Base-by-base conservation (phyloP, 2,797 vertebrate species). In the Novumbra hubbsi region DNA sequence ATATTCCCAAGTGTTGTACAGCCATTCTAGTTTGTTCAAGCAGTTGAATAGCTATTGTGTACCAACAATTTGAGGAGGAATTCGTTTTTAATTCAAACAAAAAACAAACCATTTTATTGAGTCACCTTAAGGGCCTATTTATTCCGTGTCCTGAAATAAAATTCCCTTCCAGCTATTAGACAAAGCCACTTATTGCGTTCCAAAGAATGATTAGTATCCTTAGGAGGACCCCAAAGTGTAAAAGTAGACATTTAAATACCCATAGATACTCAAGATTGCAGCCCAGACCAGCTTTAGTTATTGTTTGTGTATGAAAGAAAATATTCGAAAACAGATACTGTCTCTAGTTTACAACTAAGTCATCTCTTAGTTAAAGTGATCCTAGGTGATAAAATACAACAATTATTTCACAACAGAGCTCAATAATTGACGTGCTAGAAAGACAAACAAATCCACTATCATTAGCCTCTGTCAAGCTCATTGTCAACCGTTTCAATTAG, bases 121-220 rank as follows among this genome's bases (percentile, higher is more conserved):
- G 57, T 45, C 5, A 24, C 50, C 76, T 69, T 81, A 74, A 74
- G 76, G 67, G 76, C 66, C 65, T 78, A 79, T 88, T 90, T 87
- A 83, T 78, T 73, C 74, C 55, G 52, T 72, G 77, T 77, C 78
- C 69, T 77, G 50, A 87, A 89, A 38, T 74, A 88, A 78, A 78
- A 52, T 74, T 73, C 66, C 75, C 32, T 30, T 70, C 66, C 28
- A 34, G 71, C 69, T 67, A 60, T 78, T 50, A 86, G 68, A 73
- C 77, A 88, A 90, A 92, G 85, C 88, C 82, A 78, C 90, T 92
- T 90, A 90, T 48, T 83, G 77, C 87, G 91, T 92, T 92, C 88
- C 83, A 86, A 70, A 77, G 86, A 85, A 81, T 81, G 82, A 84
- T 80, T 78, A 85, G 81, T 80, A 57, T 66, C 78, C 70, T 75